Evolutionary conservation across 2,113 vertebrate genomes (phyloP).

Genomic region (Chinchilla lanigera): DNA sequence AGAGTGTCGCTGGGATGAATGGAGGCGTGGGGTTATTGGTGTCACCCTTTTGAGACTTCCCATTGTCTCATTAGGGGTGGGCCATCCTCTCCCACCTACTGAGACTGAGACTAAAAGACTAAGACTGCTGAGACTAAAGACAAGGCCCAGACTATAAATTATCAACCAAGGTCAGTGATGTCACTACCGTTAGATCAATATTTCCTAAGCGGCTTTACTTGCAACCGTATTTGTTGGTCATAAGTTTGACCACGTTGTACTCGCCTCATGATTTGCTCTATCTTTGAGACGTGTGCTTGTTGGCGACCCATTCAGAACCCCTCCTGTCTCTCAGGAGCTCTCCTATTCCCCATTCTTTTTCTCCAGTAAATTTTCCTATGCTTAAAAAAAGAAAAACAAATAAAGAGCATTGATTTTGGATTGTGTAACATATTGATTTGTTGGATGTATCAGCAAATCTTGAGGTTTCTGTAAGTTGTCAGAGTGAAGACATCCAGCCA

Average conservation of each 20-base stretch:
- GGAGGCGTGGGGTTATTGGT: not conserved
- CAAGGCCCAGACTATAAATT: not conserved
- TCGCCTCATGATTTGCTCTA: not conserved
- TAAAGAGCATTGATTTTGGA: conserved; percentile 11
- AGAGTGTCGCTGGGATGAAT: not conserved
- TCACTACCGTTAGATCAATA: not conserved
- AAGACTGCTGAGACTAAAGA: not conserved
- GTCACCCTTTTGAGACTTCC: not conserved
- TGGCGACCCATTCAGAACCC: not conserved
- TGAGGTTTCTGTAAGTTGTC: not conserved
- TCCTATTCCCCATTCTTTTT: not conserved
- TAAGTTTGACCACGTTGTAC: not conserved
- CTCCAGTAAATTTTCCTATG: not conserved
- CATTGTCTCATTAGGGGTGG: not conserved
- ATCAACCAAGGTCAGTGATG: not conserved
- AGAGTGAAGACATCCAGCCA: not conserved
- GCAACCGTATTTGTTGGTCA: not conserved
- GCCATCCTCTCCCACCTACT: not conserved
- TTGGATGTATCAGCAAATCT: not conserved
- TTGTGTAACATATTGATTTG: not conserved
- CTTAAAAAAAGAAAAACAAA: not conserved
- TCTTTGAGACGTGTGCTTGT: not conserved
- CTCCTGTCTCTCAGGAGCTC: not conserved
- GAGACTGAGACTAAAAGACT: not conserved
- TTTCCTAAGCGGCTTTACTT: not conserved